Conservation (phyloP, 1,140 invertebrate genomes). For the Cydia strobilella region DNA sequence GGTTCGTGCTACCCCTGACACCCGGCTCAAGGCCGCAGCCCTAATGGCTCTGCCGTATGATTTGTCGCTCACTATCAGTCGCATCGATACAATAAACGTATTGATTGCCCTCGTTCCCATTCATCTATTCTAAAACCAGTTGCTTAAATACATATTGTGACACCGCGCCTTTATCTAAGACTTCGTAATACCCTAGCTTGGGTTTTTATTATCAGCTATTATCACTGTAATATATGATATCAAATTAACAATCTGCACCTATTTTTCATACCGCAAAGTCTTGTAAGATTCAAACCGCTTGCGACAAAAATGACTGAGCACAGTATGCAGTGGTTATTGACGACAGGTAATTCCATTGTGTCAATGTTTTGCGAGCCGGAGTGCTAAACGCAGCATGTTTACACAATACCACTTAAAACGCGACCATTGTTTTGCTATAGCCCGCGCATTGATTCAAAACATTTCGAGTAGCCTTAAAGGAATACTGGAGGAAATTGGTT, state of each 20-base stretch:
- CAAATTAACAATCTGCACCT: not conserved
- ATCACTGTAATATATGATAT: slow-evolving; percentile 17
- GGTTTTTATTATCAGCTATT: slow-evolving; percentile 12
- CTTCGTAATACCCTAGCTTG: slow-evolving; percentile 16
- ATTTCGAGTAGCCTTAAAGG: slow-evolving; percentile 50
- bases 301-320: not conserved
- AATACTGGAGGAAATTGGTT: slow-evolving; percentile 53
- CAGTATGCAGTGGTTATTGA: not conserved
- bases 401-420: slow-evolving; percentile 54
- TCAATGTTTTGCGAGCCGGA: slow-evolving; percentile 49
- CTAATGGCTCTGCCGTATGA: slow-evolving; percentile 46
- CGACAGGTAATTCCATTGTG: slow-evolving; percentile 26
- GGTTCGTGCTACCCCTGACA: slow-evolving; percentile 41
- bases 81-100: slow-evolving; percentile 40
- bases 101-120: slow-evolving; percentile 50
- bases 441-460: slow-evolving; percentile 51
- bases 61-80: slow-evolving; percentile 48
- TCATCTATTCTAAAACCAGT: slow-evolving; percentile 25
- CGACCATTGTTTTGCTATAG: slow-evolving; percentile 57
- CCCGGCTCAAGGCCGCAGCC: slow-evolving; percentile 45
- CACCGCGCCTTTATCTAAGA: slow-evolving; percentile 11
- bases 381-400: slow-evolving; percentile 48
- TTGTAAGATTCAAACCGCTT: slow-evolving; percentile 2
- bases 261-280: not conserved
- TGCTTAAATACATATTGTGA: slow-evolving; percentile 22